Conservation (phyloP, 2,113 vertebrate species). For the Callorhinus ursinus region DNA sequence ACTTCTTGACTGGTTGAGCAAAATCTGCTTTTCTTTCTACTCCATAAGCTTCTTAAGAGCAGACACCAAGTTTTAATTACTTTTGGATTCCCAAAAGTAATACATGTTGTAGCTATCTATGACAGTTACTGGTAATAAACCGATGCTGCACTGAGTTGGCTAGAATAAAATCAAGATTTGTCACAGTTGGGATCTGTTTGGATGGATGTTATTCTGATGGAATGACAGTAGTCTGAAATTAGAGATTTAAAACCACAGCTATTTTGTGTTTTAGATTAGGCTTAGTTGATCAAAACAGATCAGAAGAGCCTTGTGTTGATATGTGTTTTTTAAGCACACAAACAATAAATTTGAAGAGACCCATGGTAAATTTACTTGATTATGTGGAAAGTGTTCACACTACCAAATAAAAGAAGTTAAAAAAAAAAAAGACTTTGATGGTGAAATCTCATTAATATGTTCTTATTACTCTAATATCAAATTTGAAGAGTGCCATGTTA, state of each 20-base stretch:
- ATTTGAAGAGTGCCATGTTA: neutral
- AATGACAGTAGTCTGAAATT: constrained; percentile 3
- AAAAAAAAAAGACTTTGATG: neutral
- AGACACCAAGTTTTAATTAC: constrained; percentile 32
- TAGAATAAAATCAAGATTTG: constrained; percentile 38
- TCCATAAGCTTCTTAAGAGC: neutral
- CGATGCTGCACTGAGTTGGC: neutral
- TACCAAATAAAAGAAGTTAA: neutral
- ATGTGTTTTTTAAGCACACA: neutral
- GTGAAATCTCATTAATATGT: neutral
- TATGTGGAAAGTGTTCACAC: neutral
- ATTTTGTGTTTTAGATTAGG: neutral
- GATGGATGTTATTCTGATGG: neutral
- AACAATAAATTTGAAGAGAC: neutral
- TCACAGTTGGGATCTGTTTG: neutral
- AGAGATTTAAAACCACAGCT: neutral
- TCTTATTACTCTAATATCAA: neutral
- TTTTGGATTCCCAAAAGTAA: constrained; percentile 31
- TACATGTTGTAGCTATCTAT: neutral
- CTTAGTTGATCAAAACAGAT: constrained; percentile 6
- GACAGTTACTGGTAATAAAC: neutral
- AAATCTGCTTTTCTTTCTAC: constrained; percentile 24
- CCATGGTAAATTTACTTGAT: neutral
- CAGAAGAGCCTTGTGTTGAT: neutral
- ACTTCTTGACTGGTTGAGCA: neutral